These are phyloP conservation scores for Brachyistius frenatus DNA, from an alignment of 2,113 vertebrate species.

Conservation along the genomic window DNA sequence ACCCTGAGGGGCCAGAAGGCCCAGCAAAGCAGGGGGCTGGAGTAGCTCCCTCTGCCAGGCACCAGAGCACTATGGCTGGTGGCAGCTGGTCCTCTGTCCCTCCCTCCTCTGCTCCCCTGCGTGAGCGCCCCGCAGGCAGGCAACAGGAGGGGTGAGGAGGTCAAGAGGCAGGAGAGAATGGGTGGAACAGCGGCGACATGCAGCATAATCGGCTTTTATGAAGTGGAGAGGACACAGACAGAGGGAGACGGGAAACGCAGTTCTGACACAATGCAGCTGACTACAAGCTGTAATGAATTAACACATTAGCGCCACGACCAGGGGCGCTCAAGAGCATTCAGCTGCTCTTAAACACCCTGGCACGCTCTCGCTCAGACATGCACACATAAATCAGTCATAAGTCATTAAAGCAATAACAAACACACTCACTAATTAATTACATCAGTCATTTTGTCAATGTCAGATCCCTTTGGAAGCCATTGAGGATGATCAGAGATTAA, in stretches of 20 bases:
- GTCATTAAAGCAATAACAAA: conserved; percentile 63
- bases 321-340: conserved; percentile 75
- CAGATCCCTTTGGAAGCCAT: conserved; percentile 48
- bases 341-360: conserved; percentile 75
- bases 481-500: conserved; percentile 28
- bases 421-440: conserved; percentile 71
- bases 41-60: conserved; percentile 84
- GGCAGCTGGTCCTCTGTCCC: conserved; percentile 84
- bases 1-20: conserved; percentile 85
- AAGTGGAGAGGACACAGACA: conserved; percentile 77
- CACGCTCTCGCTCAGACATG: conserved; percentile 36
- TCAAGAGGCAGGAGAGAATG: conserved; percentile 86
- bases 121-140: conserved; percentile 79
- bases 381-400: conserved; percentile 69
- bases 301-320: conserved; percentile 78
- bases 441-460: conserved; percentile 70
- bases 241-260: conserved; percentile 60
- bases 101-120: conserved; percentile 69
- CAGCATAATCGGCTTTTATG: conserved; percentile 88
- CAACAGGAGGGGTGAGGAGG: conserved; percentile 89
- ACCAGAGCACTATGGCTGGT: conserved; percentile 79
- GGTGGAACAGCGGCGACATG: conserved; percentile 74
- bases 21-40: conserved; percentile 83
- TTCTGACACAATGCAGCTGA: conserved; percentile 78
- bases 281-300: conserved; percentile 83